These are phyloP conservation scores for Sialia sialis DNA, from an alignment of 2,113 vertebrate species.

Conservation along the genomic window DNA sequence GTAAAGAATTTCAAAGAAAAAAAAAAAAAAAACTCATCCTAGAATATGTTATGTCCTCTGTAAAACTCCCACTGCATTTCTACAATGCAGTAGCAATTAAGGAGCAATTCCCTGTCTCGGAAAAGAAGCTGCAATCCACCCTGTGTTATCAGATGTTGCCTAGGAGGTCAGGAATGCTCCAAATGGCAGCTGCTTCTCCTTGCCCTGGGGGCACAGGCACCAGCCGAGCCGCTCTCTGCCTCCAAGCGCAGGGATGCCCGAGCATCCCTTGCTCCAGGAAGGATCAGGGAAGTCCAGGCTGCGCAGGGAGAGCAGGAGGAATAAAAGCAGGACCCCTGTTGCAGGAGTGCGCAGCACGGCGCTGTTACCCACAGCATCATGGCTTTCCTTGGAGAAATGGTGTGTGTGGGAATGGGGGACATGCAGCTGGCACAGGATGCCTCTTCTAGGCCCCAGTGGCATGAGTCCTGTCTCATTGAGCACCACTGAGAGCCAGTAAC, in stretches of 20 bases:
- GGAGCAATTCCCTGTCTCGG: background rate
- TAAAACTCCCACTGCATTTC: constrained; percentile 2
- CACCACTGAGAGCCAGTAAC: background rate
- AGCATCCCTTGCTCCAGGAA: background rate
- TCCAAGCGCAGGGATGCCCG: background rate
- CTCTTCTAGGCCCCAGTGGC: background rate
- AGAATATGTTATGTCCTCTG: background rate
- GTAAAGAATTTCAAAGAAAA: background rate
- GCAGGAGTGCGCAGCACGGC: accelerated
- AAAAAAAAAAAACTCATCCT: background rate
- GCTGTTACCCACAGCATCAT: accelerated
- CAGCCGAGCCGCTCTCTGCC: background rate
- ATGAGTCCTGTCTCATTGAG: background rate
- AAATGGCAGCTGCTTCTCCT: background rate
- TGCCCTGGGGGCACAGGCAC: background rate
- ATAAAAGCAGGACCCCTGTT: background rate
- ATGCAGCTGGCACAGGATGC: background rate
- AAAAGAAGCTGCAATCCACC: background rate
- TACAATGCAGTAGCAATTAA: background rate
- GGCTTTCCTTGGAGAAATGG: background rate
- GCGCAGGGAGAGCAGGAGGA: background rate
- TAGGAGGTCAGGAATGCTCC: background rate
- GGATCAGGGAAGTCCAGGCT: background rate
- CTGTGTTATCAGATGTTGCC: background rate
- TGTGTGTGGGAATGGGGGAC: background rate